Base-by-base conservation (phyloP, 2,797 vertebrate genomes). In the Acipenser ruthenus region DNA sequence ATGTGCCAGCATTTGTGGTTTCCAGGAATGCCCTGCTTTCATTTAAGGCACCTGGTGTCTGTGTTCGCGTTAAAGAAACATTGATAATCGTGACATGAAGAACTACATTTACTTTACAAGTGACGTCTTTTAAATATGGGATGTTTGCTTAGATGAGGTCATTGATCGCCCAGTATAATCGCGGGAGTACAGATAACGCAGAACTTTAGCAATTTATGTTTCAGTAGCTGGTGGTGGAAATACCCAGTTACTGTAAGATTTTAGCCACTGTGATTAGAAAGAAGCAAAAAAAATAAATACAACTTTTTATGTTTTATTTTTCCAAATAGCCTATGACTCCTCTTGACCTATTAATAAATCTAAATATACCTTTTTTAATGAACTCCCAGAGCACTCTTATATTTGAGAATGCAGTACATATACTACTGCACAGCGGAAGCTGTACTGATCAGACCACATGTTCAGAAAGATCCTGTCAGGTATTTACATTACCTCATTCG, bases 41-140 rank as follows among this genome's bases (percentile, higher is more conserved):
- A 74, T 70, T 71, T 66, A 51, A 60, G 71, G 73, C 75, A 70
- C 71, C 75, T 69, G 63, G 18, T 61, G 74, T 75, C 76, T 76
- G 68, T 51, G 49, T 67, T 63, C 67, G 48, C 68, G 52, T 13
- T 62, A 56, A 62, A 63, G 65, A 77, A 18, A 63, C 62, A 63
- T 64, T 72, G 66, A 58, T 15, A 23, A 50, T 15, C 37, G 63
- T 47, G 69, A 68, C 68, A 65, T n/a, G 59, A 67, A 68, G 62
- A 69, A 60, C 62, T 74, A 63, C 59, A 64, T 58, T 71, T 68
- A 70, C 73, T 59, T 69, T 65, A 15, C 71, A 67, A 74, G 68
- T 74, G 72, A 78, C 68, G 69, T 71, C 60, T 37, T 37, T 37
- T 37, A 37, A 37, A 37, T 37, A 37, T 37, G 37, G 37, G 37